A percentile compares a stretch with the other conserved stretches of the same genome.
These are phyloP conservation scores for Eubasilissa splendida DNA, from an alignment of 2,888 invertebrate species.

Conservation along the genomic window DNA sequence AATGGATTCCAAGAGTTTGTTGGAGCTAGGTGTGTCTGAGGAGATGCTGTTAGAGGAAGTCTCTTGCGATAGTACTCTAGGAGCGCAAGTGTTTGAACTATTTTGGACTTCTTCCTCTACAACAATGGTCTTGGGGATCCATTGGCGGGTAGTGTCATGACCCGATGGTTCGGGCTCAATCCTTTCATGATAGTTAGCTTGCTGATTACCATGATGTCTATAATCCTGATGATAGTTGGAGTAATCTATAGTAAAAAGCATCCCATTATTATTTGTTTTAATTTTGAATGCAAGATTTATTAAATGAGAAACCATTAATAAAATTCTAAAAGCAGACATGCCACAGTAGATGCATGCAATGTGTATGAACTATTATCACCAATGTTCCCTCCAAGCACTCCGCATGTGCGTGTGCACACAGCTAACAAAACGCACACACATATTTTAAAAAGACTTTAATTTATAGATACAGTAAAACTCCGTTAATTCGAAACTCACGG, in stretches of 20 bases:
- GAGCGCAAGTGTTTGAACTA: background rate
- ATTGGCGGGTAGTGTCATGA: conserved; percentile 24
- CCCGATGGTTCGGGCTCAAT: conserved; percentile 26
- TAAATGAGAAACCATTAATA: too few species aligned
- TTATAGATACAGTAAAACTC: too few species aligned
- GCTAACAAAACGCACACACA: too few species aligned
- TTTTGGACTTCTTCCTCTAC: conserved; percentile 23
- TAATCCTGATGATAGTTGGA: conserved; percentile 26
- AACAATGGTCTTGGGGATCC: conserved; percentile 27
- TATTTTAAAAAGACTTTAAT: too few species aligned
- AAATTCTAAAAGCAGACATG: too few species aligned
- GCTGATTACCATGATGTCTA: conserved; percentile 30
- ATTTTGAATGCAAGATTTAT: too few species aligned
- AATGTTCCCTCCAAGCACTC: too few species aligned
- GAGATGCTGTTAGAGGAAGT: conserved; percentile 30
- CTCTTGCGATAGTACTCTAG: conserved; percentile 19
- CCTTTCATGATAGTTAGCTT: conserved; percentile 27
- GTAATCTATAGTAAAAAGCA: conserved; percentile 19
- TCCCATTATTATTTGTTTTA: background rate
- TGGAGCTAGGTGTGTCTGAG: conserved; percentile 36
- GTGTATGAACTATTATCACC: too few species aligned
- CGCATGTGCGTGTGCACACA: too few species aligned
- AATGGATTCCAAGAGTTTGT: conserved; percentile 45
- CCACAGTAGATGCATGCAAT: too few species aligned
- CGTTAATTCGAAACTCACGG: too few species aligned